A percentile compares a stretch with the other conserved stretches of the same genome.
phyloP scores from a whole-genome alignment of 2,113 vertebrate genomes.

The Mormoops blainvillei region DNA sequence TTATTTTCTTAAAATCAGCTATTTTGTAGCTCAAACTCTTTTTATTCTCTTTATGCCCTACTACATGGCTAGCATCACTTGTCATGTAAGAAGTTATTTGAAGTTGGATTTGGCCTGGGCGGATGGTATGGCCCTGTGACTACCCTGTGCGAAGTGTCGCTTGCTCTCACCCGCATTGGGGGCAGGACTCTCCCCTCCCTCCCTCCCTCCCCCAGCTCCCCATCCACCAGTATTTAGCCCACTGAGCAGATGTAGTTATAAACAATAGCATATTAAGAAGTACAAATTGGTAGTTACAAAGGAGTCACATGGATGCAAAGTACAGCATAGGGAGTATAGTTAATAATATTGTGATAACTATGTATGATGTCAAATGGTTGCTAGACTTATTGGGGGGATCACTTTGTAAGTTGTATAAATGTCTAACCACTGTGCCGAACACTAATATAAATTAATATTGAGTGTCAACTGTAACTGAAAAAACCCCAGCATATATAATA shows the following conservation, averaged over 20 bases:
- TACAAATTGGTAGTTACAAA: background rate
- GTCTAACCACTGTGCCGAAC: background rate
- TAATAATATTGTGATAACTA: background rate
- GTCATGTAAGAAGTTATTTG: background rate
- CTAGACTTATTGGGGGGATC: background rate
- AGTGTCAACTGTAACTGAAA: background rate
- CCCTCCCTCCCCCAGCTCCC: background rate
- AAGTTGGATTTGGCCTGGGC: background rate
- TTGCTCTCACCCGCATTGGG: background rate
- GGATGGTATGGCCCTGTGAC: fast-evolving
- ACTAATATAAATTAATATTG: background rate
- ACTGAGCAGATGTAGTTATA: background rate
- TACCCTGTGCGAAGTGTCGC: fast-evolving
- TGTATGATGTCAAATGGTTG: background rate
- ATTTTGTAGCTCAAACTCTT: background rate
- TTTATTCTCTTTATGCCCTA: fast-evolving
- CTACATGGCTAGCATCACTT: background rate
- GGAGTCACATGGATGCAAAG: background rate
- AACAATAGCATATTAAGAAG: background rate
- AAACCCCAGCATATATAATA: background rate
- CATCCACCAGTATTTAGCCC: background rate
- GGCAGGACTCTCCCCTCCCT: background rate
- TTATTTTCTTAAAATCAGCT: background rate
- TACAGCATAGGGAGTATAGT: background rate
- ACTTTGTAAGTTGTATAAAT: background rate